Evolutionary conservation across 2,113 vertebrate species (phyloP).

Genomic region (Caloenas nicobarica): DNA sequence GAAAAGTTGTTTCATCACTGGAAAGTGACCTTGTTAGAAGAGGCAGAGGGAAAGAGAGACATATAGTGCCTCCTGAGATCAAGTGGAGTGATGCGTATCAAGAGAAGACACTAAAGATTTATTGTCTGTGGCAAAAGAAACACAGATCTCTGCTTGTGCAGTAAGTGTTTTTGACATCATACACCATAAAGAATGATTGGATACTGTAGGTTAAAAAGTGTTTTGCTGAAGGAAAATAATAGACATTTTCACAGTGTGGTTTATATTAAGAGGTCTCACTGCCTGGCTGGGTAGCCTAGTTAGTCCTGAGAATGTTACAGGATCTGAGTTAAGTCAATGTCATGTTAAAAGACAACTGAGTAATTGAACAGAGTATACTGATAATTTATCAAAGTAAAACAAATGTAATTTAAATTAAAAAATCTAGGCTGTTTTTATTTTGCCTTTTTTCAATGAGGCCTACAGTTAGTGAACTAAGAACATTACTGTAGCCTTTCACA

Average conservation of each 20-base stretch:
- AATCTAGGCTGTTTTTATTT: background rate
- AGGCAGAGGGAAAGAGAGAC: slow-evolving; percentile 65
- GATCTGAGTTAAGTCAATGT: background rate
- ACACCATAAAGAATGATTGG: slow-evolving; percentile 59
- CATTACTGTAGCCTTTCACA: background rate
- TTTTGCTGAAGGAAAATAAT: slow-evolving; percentile 26
- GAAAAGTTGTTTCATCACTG: slow-evolving; percentile 60
- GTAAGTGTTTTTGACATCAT: slow-evolving; percentile 79
- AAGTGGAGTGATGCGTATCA: slow-evolving; percentile 77
- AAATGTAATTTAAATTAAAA: background rate
- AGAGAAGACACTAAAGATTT: slow-evolving; percentile 82
- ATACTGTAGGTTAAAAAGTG: slow-evolving; percentile 52
- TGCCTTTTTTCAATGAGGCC: background rate
- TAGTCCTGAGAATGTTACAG: background rate
- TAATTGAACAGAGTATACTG: background rate
- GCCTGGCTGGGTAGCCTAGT: background rate
- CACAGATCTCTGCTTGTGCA: slow-evolving; percentile 74
- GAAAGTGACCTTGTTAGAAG: slow-evolving; percentile 80
- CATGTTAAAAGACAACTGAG: background rate
- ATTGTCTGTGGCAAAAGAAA: slow-evolving; percentile 86
- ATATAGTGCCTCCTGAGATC: slow-evolving; percentile 72
- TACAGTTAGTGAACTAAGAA: background rate
- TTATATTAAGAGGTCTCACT: background rate
- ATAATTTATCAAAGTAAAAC: background rate
- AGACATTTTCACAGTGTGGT: slow-evolving; percentile 8